These are phyloP conservation scores for Saimiri boliviensis DNA, from an alignment of 2,113 vertebrate genomes.

Conservation along the genomic window DNA sequence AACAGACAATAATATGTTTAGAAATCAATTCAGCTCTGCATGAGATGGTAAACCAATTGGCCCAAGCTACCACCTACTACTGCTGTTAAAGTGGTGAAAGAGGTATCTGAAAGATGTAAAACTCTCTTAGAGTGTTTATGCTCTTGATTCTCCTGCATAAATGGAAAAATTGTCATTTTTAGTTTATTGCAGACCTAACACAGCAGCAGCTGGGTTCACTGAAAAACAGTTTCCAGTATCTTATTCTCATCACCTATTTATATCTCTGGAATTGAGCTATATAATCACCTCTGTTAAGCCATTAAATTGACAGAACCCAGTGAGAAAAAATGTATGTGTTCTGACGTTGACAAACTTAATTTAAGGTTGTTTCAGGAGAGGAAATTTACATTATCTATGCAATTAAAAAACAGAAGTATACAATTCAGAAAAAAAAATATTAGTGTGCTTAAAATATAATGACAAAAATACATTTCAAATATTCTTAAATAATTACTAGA, in stretches of 20 bases:
- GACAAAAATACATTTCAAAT: constrained; percentile 6
- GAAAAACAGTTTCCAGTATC: background rate
- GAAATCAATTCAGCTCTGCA: background rate
- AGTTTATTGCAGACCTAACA: background rate
- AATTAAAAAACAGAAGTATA: background rate
- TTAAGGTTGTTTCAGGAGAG: background rate
- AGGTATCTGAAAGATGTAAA: background rate
- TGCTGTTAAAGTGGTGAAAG: constrained; percentile 1
- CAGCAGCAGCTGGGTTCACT: background rate
- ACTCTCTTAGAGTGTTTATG: background rate
- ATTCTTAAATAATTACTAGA: constrained; percentile 4
- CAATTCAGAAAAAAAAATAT: background rate
- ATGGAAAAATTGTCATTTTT: background rate
- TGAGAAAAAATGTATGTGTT: background rate
- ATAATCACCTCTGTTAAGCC: background rate
- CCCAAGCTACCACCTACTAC: background rate
- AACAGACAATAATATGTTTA: background rate
- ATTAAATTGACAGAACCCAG: background rate
- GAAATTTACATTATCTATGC: background rate
- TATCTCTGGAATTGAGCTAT: background rate
- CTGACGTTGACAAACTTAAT: constrained; percentile 4
- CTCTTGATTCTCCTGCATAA: background rate
- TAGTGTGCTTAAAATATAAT: constrained; percentile 31
- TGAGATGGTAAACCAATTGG: background rate
- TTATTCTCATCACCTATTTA: background rate